phyloP scores from a whole-genome alignment of 2,797 vertebrate species.

The Lemur catta region DNA sequence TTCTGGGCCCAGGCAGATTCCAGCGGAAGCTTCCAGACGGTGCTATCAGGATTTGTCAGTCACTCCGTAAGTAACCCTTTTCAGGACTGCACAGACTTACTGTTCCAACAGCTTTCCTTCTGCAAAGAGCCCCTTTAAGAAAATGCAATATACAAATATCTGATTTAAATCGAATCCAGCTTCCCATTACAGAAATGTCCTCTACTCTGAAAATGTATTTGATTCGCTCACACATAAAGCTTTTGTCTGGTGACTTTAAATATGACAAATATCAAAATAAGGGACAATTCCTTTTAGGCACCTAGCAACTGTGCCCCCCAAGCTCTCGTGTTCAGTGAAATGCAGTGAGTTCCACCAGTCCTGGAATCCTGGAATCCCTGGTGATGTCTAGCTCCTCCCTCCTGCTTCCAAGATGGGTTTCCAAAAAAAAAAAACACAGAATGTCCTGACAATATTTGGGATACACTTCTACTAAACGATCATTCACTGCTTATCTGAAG shows the following conservation, averaged over 20 bases:
- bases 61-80: too few relatives aligned
- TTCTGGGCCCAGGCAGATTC: background rate
- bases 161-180: background rate
- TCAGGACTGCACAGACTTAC: background rate
- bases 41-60: background rate
- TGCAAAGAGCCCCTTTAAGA: background rate
- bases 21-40: background rate
- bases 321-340: background rate
- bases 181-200: background rate
- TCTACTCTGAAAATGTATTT: background rate
- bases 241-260: background rate
- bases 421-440: too few relatives aligned
- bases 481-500: background rate
- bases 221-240: background rate
- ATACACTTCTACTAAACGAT: too few relatives aligned
- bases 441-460: rapidly evolving
- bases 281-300: background rate
- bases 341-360: rapidly evolving
- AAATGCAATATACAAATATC: background rate
- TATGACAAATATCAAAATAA: background rate
- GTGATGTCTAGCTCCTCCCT: rapidly evolving
- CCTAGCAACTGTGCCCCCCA: background rate
- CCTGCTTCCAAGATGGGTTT: background rate
- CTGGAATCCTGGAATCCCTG: rapidly evolving
- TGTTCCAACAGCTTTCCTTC: background rate